A percentile compares a stretch with the other conserved stretches of the same genome.
These are phyloP conservation scores for Hydractinia symbiolongicarpus DNA, from an alignment of 30 jellyfish, hydroid and myxozoan genomes.

Conservation along the genomic window DNA sequence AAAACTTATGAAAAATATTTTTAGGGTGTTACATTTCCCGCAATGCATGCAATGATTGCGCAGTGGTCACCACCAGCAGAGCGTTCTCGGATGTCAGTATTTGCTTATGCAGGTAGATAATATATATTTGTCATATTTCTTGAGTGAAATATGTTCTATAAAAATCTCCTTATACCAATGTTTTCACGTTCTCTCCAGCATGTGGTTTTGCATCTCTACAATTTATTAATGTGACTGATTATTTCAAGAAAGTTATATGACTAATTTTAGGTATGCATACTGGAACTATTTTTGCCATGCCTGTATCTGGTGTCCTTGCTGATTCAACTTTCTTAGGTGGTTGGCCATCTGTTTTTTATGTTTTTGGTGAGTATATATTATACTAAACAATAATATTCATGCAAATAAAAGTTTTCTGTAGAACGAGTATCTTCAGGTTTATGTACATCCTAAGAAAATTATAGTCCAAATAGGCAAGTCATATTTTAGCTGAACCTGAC, in stretches of 20 bases:
- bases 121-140: too few species aligned
- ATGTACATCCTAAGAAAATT: too few species aligned
- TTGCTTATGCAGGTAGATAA: slow-evolving; percentile 67
- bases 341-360: slow-evolving; percentile 94
- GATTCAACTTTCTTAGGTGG: slow-evolving; percentile 75
- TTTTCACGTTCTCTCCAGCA: too few species aligned
- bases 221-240: too few species aligned
- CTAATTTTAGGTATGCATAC: slow-evolving; percentile 47
- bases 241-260: too few species aligned
- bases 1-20: background rate
- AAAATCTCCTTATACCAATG: too few species aligned
- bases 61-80: slow-evolving; percentile 88
- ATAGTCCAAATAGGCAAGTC: too few species aligned
- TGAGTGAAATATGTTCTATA: too few species aligned
- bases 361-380: slow-evolving; percentile 56
- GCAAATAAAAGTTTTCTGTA: too few species aligned
- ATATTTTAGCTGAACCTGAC: too few species aligned
- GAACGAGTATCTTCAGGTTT: too few species aligned
- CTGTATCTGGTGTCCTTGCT: slow-evolving; percentile 74
- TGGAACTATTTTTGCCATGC: slow-evolving; percentile 76
- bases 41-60: slow-evolving; percentile 75
- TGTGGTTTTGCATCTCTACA: too few species aligned
- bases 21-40: slow-evolving; percentile 96
- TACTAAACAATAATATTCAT: background rate
- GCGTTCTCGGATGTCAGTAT: slow-evolving; percentile 51